phyloP scores from a whole-genome alignment of 2,888 invertebrate species.

The Nomada hirtipes region DNA sequence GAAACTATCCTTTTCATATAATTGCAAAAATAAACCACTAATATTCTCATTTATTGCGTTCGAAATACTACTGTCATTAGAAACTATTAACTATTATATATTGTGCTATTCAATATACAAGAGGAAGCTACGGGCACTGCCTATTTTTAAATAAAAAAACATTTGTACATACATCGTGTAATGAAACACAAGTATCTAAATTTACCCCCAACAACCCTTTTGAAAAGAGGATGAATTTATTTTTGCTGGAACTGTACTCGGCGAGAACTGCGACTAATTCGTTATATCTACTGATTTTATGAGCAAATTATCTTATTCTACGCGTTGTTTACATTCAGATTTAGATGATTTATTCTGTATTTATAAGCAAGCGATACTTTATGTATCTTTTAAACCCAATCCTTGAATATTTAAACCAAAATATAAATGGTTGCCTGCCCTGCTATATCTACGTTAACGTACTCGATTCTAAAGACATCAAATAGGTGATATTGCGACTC shows the following conservation, averaged over 20 bases:
- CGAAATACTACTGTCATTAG: background rate
- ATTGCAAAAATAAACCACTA: background rate
- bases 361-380: conserved; percentile 31
- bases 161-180: background rate
- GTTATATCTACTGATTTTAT: conserved; percentile 27
- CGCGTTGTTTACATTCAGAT: background rate
- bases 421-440: conserved; percentile 23
- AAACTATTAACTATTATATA: background rate
- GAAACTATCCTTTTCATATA: background rate
- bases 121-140: conserved; percentile 5
- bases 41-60: background rate
- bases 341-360: background rate
- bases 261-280: conserved; percentile 21
- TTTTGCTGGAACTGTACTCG: conserved; percentile 7
- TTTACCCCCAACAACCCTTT: conserved; percentile 9
- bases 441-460: conserved; percentile 3
- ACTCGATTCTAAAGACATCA: conserved; percentile 31
- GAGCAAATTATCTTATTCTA: conserved; percentile 47
- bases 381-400: conserved; percentile 17
- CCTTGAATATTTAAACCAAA: conserved; percentile 38
- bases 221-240: no score
- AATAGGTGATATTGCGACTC: conserved; percentile 41
- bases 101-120: background rate
- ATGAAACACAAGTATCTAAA: conserved; percentile 6
- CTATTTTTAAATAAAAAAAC: conserved; percentile 11